These are phyloP conservation scores for Blastomussa wellsi DNA, from an alignment of 92 coral and sea anemone genomes.

Conservation along the genomic window DNA sequence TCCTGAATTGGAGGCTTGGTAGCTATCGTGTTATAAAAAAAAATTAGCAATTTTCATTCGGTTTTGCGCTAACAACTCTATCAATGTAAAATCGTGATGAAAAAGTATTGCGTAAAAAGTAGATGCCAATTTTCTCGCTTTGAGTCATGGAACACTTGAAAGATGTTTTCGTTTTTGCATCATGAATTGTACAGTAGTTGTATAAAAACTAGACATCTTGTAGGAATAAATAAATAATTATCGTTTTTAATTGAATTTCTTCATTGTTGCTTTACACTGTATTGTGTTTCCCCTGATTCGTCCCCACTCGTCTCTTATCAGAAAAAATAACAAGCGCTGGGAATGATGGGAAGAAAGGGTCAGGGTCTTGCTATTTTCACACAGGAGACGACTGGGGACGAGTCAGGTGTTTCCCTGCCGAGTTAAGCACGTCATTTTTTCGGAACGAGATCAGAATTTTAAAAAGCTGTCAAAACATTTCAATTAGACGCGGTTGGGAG, in stretches of 20 bases:
- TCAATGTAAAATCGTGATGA: neutral
- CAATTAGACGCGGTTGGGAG: conserved; percentile 4
- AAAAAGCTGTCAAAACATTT: conserved; percentile 10
- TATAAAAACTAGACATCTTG: neutral
- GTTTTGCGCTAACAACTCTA: neutral
- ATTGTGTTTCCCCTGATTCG: neutral
- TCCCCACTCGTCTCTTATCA: no score
- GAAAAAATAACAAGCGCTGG: no score
- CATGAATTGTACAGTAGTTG: neutral
- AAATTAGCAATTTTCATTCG: neutral
- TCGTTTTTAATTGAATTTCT: neutral
- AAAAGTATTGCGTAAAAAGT: neutral
- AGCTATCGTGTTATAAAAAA: neutral
- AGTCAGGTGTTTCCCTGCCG: no score
- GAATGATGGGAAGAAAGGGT: no score
- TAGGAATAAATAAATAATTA: neutral
- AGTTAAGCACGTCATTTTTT: neutral
- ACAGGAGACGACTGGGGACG: no score
- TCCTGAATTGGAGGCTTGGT: conserved; percentile 35
- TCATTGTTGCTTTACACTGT: neutral
- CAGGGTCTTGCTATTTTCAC: no score
- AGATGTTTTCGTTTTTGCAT: neutral
- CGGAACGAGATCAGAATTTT: conserved; percentile 5
- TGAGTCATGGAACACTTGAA: neutral
- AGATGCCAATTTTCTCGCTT: neutral